Conservation (phyloP, 2,113 vertebrate genomes). For the Chaetorhynchus papuensis region DNA sequence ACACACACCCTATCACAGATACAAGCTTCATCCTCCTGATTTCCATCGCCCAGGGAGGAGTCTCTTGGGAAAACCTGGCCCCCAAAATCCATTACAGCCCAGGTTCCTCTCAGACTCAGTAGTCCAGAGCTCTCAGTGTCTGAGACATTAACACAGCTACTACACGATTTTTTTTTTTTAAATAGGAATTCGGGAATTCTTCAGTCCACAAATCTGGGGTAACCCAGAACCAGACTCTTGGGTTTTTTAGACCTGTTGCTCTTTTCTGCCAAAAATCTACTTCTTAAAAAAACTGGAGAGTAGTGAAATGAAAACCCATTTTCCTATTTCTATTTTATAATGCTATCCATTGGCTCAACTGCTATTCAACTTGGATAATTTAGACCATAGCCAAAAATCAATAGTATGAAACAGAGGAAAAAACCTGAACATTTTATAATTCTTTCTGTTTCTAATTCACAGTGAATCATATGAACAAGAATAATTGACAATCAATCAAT, state of each 20-base stretch:
- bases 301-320: not conserved
- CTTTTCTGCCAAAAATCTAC: not conserved
- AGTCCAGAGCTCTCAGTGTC: not conserved
- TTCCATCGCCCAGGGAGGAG: rapidly evolving
- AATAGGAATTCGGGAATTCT: not conserved
- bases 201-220: not conserved
- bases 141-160: not conserved
- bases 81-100: not conserved
- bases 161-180: not conserved
- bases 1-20: not conserved
- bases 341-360: not conserved
- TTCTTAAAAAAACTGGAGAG: not conserved
- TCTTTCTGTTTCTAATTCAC: not conserved
- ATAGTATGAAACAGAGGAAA: not conserved
- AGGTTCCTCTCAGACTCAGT: not conserved
- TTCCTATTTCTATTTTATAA: not conserved
- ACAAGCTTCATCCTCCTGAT: not conserved
- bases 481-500: not conserved
- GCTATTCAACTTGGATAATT: not conserved
- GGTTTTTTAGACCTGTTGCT: not conserved
- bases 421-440: not conserved
- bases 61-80: not conserved
- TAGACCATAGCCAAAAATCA: not conserved
- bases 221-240: not conserved
- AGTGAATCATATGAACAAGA: not conserved